A percentile compares a stretch with the other conserved stretches of the same genome.
Conservation (phyloP, 2,113 vertebrate genomes). For the Rutilus rutilus region DNA sequence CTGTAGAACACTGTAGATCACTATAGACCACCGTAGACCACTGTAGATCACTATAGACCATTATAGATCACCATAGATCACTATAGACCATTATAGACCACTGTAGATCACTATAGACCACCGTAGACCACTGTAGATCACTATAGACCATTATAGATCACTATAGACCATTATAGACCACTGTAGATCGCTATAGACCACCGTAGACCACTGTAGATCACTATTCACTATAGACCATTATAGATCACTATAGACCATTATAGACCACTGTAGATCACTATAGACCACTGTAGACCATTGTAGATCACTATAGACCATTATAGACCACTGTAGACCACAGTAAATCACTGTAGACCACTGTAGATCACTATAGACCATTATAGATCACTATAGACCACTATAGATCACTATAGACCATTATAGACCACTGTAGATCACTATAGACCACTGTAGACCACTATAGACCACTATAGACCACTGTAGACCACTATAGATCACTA, state of each 20-base stretch:
- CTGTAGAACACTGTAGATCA: background rate
- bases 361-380: background rate
- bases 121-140: background rate
- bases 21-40: background rate
- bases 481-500: background rate
- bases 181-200: background rate
- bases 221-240: accelerated
- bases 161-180: accelerated
- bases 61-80: background rate
- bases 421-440: accelerated
- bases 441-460: accelerated
- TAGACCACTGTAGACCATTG: background rate
- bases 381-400: background rate
- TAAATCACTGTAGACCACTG: background rate
- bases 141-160: background rate
- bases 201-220: background rate
- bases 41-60: background rate
- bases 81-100: background rate
- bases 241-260: background rate
- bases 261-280: background rate
- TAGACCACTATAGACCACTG: accelerated
- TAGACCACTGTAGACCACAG: accelerated
- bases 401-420: accelerated
- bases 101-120: background rate
- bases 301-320: background rate